phyloP scores from a whole-genome alignment of 2,797 vertebrate genomes.

The Nyctibius grandis region DNA sequence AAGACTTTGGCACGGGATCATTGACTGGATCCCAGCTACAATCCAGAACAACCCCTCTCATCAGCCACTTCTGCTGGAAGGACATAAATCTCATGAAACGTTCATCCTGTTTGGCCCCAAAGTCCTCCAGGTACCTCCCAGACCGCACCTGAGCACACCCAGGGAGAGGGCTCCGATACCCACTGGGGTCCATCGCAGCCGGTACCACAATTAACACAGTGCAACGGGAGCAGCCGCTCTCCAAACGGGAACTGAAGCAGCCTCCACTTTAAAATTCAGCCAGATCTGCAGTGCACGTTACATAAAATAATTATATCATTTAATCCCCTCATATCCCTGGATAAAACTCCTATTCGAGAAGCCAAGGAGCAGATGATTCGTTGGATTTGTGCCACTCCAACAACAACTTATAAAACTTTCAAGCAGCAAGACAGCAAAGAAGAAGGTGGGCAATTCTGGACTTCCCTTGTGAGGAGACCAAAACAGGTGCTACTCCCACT shows the following conservation, averaged over 20 bases:
- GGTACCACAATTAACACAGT: accelerated
- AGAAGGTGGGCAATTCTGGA: neutral
- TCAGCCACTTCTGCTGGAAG: neutral
- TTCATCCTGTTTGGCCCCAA: neutral
- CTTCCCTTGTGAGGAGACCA: neutral
- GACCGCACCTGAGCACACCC: neutral
- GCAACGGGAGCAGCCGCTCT: neutral
- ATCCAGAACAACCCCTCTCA: neutral
- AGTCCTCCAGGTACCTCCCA: neutral
- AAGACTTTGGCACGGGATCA: accelerated
- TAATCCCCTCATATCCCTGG: neutral
- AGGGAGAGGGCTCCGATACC: too few relatives aligned
- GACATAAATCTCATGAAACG: neutral
- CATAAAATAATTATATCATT: neutral
- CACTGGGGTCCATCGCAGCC: too few relatives aligned
- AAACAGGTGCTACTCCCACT: neutral
- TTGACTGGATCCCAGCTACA: neutral
- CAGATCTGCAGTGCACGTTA: neutral
- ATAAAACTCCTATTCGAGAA: neutral
- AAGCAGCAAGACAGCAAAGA: neutral
- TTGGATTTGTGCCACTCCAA: neutral
- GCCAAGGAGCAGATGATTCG: neutral
- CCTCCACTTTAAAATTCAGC: neutral
- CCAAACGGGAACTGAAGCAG: accelerated
- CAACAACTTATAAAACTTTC: neutral